Conservation (phyloP, 2,888 invertebrate species). For the Lamellibrachia columna region DNA sequence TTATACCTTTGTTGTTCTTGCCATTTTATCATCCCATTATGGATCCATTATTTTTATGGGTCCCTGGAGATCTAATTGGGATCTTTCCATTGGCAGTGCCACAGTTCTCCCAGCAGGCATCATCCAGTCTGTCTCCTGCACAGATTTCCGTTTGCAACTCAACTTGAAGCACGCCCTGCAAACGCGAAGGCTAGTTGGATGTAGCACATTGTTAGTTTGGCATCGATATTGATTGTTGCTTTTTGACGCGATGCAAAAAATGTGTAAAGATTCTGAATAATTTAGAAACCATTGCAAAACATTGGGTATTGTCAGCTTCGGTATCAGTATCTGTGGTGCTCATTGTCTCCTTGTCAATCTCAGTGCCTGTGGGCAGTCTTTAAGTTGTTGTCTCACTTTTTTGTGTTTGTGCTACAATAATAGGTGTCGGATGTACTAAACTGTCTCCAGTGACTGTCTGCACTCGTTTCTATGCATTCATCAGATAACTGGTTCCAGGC, state of each 20-base stretch:
- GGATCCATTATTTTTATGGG: not conserved
- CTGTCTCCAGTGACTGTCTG: constrained; percentile 12
- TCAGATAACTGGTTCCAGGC: not conserved
- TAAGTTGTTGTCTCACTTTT: not conserved
- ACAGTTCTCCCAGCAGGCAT: not conserved
- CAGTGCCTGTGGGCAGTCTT: not conserved
- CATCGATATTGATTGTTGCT: not conserved
- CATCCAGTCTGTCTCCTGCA: not conserved
- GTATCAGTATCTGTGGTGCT: not conserved
- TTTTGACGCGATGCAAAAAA: not conserved
- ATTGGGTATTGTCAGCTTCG: not conserved
- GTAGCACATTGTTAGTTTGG: not conserved
- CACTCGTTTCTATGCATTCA: not conserved
- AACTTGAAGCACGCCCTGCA: not conserved
- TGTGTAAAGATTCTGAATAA: not conserved
- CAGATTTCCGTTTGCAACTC: not conserved
- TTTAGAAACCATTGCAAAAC: not conserved
- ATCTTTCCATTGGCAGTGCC: not conserved
- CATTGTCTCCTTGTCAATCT: not conserved
- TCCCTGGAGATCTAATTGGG: not conserved
- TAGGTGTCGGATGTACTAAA: not conserved
- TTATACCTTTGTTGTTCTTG: not conserved
- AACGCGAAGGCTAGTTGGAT: not conserved
- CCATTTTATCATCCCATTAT: not conserved
- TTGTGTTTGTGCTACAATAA: not conserved